Evolutionary conservation across 1,140 invertebrate species (phyloP).

Genomic region (Planococcus citri): DNA sequence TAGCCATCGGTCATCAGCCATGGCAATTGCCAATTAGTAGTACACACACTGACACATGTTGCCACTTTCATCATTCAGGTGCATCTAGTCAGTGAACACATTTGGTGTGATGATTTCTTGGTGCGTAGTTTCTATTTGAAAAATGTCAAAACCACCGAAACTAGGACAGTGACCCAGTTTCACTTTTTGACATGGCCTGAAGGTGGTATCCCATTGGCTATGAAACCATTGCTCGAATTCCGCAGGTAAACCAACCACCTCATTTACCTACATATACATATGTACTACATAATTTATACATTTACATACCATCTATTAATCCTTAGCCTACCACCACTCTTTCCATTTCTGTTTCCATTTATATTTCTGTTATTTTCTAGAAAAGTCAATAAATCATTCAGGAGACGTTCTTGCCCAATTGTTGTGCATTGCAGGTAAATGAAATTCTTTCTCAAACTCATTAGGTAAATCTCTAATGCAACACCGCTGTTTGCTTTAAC

Average conservation of each 20-base stretch:
- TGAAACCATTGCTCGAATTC: constrained; percentile 92
- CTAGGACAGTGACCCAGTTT: constrained; percentile 97
- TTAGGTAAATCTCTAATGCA: too few species aligned
- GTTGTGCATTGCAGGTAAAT: constrained; percentile 97
- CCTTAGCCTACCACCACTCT: too few species aligned
- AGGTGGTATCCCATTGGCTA: constrained; percentile 75
- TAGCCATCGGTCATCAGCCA: too few species aligned
- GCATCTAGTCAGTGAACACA: constrained; percentile 96
- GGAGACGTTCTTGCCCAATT: constrained; percentile 93
- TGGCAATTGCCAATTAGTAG: too few species aligned
- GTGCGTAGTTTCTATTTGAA: constrained; percentile 98
- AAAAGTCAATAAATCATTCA: constrained; percentile 99
- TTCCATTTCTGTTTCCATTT: too few species aligned
- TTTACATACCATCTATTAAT: too few species aligned
- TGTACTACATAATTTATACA: too few species aligned
- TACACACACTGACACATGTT: too few species aligned
- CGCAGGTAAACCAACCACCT: constrained; percentile 55
- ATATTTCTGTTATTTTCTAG: constrained; percentile 41
- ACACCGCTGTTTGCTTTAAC: too few species aligned
- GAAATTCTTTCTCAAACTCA: too few species aligned
- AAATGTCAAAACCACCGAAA: constrained; percentile 91
- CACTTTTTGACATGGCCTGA: constrained; percentile 97
- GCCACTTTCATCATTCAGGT: constrained; percentile 63
- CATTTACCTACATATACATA: too few species aligned
- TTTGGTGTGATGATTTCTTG: constrained; percentile 98